Evolutionary conservation across 2,888 invertebrate genomes (phyloP), one percentile per base, ranked within the genome.

Genomic region (Ochlodes sylvanus): DNA sequence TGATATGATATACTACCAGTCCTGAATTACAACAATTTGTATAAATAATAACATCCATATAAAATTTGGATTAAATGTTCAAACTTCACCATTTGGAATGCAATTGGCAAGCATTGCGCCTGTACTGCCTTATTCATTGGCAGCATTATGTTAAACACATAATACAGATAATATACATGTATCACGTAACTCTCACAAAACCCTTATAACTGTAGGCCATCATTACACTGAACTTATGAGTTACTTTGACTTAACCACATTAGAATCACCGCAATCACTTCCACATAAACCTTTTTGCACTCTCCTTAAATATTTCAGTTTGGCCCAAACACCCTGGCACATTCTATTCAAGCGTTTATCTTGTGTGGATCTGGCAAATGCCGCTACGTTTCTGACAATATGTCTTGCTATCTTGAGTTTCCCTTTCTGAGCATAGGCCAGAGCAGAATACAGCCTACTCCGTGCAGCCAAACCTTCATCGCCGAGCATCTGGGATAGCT

Each of bases 281-380:
- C n/a, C 27, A 27, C 17, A 12, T 7, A 32, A 2, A 58, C 17
- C 42, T n/a, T 19, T 14, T 34, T 47, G 14, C 2, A 55, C 10
- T 50, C 75, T 63, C 68, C 85, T 84, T 71, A 93, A 80, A 77
- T 96, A 97, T 75, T 95, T 95, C 38, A 98, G 87, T 79, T 97
- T 97, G 0, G 96, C 94, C 98, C 98, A 98, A 69, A 98, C 96
- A 52, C 98, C 98, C 72, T 95, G 94, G 81, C 98, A 98, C 98
- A 98, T 98, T 72, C 95, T 95, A 58, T 95, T 88, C 58, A 98
- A 90, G 60, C 96, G 93, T 62, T 86, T 89, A 81, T 98, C 98
- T 3, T 93, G 87, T 0, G 92, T 88, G 12, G 72, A 68, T 56
- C 87, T 80, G 0, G 94, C 92, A 60, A 89, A 92, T 1, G 73